These are phyloP conservation scores for Argentina silus DNA, from an alignment of 2,797 vertebrate species.

Conservation along the genomic window DNA sequence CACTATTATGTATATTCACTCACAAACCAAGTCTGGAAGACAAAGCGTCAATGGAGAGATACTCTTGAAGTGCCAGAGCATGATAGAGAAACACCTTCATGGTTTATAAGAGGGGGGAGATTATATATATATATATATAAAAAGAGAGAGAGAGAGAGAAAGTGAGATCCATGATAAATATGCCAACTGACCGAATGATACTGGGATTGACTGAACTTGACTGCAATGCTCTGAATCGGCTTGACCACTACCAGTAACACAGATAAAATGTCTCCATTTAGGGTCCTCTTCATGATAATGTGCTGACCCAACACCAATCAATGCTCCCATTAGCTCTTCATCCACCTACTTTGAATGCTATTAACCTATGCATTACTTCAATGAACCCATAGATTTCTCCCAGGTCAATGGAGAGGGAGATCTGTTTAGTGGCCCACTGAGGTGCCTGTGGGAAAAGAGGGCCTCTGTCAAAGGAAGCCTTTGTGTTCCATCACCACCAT, in stretches of 20 bases:
- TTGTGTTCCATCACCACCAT: conserved; percentile 63
- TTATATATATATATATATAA: not conserved
- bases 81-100: not conserved
- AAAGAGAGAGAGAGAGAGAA: conserved; percentile 11
- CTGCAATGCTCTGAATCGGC: conserved; percentile 28
- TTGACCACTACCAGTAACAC: conserved; percentile 30
- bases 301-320: not conserved
- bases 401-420: conserved; percentile 29
- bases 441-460: conserved; percentile 67
- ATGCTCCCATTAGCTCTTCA: conserved; percentile 44
- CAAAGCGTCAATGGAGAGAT: too few species aligned
- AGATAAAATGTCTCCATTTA: conserved; percentile 20
- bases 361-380: conserved; percentile 52
- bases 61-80: too few species aligned
- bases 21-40: too few species aligned
- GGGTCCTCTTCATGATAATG: too few species aligned
- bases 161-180: conserved; percentile 53
- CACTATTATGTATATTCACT: too few species aligned
- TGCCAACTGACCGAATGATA: conserved; percentile 42
- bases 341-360: conserved; percentile 50
- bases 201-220: conserved; percentile 37
- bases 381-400: conserved; percentile 43
- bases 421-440: conserved; percentile 45
- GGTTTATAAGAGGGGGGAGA: not conserved
- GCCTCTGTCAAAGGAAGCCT: conserved; percentile 57